These are phyloP conservation scores for Mesorhabditis spiculigera DNA, from an alignment of 2,888 invertebrate species.

Conservation along the genomic window DNA sequence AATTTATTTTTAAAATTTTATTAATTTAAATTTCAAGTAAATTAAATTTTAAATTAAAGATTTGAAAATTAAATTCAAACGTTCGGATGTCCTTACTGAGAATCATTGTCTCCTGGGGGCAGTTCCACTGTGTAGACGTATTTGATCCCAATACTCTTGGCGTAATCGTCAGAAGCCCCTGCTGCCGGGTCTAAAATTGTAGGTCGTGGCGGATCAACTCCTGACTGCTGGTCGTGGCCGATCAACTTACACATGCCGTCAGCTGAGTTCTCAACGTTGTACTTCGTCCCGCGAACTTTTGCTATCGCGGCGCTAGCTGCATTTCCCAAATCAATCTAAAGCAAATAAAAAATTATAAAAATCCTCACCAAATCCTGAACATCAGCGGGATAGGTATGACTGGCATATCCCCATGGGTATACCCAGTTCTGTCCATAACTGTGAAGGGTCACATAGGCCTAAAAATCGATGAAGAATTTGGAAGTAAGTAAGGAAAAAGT, in stretches of 20 bases:
- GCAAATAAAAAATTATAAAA: background rate
- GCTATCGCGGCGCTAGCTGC: conserved; percentile 27
- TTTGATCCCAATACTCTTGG: conserved; percentile 31
- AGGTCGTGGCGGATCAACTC: background rate
- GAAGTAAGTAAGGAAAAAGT: too few species aligned
- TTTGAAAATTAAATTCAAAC: background rate
- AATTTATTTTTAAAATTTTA: background rate
- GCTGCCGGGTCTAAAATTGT: conserved; percentile 26
- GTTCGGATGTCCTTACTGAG: background rate
- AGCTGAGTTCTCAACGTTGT: conserved; percentile 27
- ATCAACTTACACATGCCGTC: conserved; percentile 30
- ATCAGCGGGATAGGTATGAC: conserved; percentile 24
- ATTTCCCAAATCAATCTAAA: conserved; percentile 15
- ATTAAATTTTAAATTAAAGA: too few species aligned
- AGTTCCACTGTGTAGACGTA: conserved; percentile 40
- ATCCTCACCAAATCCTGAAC: conserved; percentile 24
- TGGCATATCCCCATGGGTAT: conserved; percentile 35
- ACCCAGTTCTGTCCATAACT: conserved; percentile 34
- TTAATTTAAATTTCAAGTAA: background rate
- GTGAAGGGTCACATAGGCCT: conserved; percentile 33
- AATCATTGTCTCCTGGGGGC: conserved; percentile 11
- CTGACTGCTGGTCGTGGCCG: background rate
- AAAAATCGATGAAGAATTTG: background rate
- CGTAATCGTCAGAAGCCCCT: conserved; percentile 34
- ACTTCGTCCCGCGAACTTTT: conserved; percentile 30